Evolutionary conservation across 2,113 vertebrate genomes (phyloP), one percentile per base, ranked within the genome.

Genomic region (Leptodactylus fuscus): DNA sequence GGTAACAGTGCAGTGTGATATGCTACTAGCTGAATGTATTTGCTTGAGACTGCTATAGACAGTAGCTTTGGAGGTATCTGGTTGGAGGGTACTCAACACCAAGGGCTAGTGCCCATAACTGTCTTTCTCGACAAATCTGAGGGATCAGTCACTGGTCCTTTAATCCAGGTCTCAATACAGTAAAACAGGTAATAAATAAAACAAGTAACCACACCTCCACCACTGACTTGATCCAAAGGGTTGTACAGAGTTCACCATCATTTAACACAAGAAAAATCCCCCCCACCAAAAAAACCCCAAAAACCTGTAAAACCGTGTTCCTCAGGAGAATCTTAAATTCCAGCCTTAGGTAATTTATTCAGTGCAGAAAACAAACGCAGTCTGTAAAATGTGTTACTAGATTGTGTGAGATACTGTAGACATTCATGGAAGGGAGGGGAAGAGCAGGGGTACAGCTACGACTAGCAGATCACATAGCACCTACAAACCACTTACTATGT

Each of bases 221-320:
- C 38, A 0, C 22, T 58, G 6, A 8, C 15, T 36, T 29, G 3
- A 29, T 41, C 36, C 11, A 13, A 16, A 44, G 77, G 77, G 77
- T 80, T 80, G 34, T 87, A 89, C 90, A 93, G 81, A 94, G 94
- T 93, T 95, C 94, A 94, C 89, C 89, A 91, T 88, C 89, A 87
- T 91, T 90, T 91, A 94, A 94, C 88, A 88, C 84, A 2, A 62
- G 88, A 92, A 90, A 89, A 18, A 89, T 87, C 90, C n/a, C n/a
- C n/a, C n/a, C n/a, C n/a, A 89, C 62, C 62, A 8, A 7, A 10
- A 65, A 91, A 90, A 93, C 91, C 93, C 93, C 7, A 93, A 86
- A 69, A 83, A 90, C 12, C 83, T 82, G 34, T 94, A 92, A 67
- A 10, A 55, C 24, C 12, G 2, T 32, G 11, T 80, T 77, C 29